Evolutionary conservation across 2,888 invertebrate genomes (phyloP).

Genomic region (Ochropleura plecta): DNA sequence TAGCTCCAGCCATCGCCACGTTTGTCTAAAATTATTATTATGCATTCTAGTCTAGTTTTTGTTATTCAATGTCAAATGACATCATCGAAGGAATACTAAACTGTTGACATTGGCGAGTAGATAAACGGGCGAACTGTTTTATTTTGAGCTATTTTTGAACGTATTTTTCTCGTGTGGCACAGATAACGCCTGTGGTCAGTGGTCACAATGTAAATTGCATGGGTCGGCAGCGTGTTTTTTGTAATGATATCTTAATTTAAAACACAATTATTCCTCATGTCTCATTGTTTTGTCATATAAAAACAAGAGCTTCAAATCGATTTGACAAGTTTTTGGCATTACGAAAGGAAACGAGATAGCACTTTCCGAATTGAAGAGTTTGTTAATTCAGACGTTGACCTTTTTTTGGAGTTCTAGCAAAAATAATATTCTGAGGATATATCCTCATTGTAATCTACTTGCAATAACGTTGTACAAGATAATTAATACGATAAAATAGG

Average conservation of each 20-base stretch:
- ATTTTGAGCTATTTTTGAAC: conserved; percentile 21
- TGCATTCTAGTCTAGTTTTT: conserved; percentile 26
- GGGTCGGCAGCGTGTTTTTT: neutral
- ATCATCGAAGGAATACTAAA: conserved; percentile 22
- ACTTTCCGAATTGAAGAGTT: neutral
- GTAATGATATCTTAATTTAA: neutral
- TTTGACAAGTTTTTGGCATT: neutral
- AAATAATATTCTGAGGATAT: neutral
- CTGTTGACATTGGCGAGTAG: conserved; percentile 40
- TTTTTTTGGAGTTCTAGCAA: neutral
- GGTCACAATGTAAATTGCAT: conserved; percentile 4
- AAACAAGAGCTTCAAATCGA: neutral
- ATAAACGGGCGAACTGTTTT: conserved; percentile 30
- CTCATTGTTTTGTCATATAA: neutral
- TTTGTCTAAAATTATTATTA: neutral
- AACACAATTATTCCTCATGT: neutral
- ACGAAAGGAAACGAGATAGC: neutral
- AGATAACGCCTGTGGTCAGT: conserved; percentile 1
- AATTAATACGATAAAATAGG: too few relatives aligned
- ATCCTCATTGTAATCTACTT: neutral
- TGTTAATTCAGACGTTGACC: neutral
- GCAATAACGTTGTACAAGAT: neutral
- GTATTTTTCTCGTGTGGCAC: conserved; percentile 17
- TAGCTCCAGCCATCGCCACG: neutral
- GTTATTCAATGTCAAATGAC: conserved; percentile 43